Percentiles rank a stretch among this genome's conserved stretches.
These are phyloP conservation scores for Cotesia vestalis DNA, from an alignment of 1,140 invertebrate genomes.

Conservation along the genomic window DNA sequence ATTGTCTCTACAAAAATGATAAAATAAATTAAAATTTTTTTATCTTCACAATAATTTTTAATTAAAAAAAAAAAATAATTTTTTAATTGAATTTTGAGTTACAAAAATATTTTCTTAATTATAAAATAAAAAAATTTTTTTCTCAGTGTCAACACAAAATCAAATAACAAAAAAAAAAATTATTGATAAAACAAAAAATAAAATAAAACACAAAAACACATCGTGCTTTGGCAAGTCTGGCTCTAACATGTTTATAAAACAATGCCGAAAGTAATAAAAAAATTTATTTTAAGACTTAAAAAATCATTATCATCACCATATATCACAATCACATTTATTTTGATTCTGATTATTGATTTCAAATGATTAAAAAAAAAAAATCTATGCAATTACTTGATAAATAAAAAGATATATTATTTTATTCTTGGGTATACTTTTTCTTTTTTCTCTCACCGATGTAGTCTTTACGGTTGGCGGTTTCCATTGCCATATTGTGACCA, in stretches of 20 bases:
- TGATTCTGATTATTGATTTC: not conserved
- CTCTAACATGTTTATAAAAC: conserved; percentile 54
- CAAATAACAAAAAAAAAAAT: not conserved
- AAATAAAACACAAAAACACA: conserved; percentile 46
- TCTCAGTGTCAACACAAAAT: too few relatives aligned
- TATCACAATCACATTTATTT: conserved; percentile 6
- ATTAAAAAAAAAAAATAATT: too few relatives aligned
- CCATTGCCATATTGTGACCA: conserved; percentile 89
- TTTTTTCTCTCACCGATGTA: conserved; percentile 67
- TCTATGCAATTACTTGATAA: conserved; percentile 14
- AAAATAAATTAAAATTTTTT: too few relatives aligned
- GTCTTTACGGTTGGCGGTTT: conserved; percentile 92
- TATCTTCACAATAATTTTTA: too few relatives aligned
- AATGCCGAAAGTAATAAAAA: conserved; percentile 9
- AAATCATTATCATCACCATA: not conserved
- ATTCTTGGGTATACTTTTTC: conserved; percentile 45
- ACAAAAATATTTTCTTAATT: too few relatives aligned
- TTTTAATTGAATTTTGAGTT: too few relatives aligned
- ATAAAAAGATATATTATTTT: conserved; percentile 1
- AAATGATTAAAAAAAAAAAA: conserved; percentile 37
- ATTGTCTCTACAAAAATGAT: too few relatives aligned
- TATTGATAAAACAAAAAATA: conserved; percentile 22
- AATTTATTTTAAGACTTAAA: conserved; percentile 12
- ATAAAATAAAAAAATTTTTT: too few relatives aligned
- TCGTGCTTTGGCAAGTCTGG: conserved; percentile 66